Percentiles rank a stretch among this genome's conserved stretches.
Conservation (phyloP, 1,140 invertebrate species). For the Brachionus angularis region DNA sequence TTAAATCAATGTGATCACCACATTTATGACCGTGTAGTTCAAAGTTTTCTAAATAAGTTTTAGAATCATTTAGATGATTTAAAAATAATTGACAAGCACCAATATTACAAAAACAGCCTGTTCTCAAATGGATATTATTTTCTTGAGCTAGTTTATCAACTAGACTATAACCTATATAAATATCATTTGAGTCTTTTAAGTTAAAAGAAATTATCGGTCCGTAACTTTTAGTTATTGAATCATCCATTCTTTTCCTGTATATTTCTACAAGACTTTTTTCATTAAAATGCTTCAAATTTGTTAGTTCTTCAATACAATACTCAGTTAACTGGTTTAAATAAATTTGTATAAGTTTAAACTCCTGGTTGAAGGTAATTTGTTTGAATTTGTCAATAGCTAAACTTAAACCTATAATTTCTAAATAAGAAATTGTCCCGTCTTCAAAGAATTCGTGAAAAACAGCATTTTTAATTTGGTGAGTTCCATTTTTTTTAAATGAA, state of each 20-base stretch:
- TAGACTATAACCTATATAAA: constrained; percentile 77
- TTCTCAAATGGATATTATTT: constrained; percentile 78
- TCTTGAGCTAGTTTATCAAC: constrained; percentile 81
- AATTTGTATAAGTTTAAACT: background rate
- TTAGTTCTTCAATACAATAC: constrained; percentile 67
- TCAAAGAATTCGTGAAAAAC: constrained; percentile 69
- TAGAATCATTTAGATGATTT: constrained; percentile 47
- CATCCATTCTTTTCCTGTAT: constrained; percentile 69
- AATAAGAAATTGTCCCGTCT: constrained; percentile 83
- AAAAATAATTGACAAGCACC: constrained; percentile 85
- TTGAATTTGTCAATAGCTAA: constrained; percentile 72
- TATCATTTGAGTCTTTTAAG: constrained; percentile 69
- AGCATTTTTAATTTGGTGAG: background rate
- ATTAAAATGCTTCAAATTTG: constrained; percentile 69
- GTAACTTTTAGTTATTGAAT: constrained; percentile 61
- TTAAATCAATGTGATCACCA: constrained; percentile 79
- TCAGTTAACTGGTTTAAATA: constrained; percentile 63
- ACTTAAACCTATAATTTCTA: constrained; percentile 74
- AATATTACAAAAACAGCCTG: constrained; percentile 93
- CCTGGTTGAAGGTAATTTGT: constrained; percentile 50
- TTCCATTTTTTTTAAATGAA: constrained; percentile 41
- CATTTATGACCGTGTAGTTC: constrained; percentile 75
- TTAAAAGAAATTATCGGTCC: constrained; percentile 86
- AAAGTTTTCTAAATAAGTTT: constrained; percentile 44
- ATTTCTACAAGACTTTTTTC: constrained; percentile 67